These are phyloP conservation scores for Passer montanus DNA, from an alignment of 2,113 vertebrate genomes.

Conservation along the genomic window DNA sequence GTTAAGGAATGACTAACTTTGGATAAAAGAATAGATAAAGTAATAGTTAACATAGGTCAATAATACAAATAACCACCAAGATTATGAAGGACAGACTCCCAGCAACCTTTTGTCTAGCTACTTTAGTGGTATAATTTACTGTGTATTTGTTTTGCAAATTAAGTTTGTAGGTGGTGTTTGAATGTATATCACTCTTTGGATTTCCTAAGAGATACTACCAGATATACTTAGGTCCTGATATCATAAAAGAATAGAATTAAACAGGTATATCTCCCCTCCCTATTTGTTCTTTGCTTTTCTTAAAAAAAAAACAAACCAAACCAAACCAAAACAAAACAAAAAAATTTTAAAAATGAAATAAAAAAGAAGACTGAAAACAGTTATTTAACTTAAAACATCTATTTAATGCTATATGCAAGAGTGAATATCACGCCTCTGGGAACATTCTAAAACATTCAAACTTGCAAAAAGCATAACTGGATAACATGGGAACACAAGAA, in stretches of 20 bases:
- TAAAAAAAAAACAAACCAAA: neutral
- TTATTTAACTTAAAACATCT: too few relatives aligned
- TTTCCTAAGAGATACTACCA: neutral
- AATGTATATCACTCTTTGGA: neutral
- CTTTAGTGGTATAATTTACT: neutral
- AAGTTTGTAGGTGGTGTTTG: neutral
- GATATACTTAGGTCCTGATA: neutral
- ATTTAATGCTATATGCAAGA: too few relatives aligned
- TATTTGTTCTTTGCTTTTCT: accelerated
- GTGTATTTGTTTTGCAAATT: neutral
- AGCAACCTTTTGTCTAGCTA: neutral
- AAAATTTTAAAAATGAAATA: neutral
- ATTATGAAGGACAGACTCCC: neutral
- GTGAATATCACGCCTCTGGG: too few relatives aligned
- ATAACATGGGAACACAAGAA: too few relatives aligned
- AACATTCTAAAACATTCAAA: too few relatives aligned
- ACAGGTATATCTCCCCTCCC: accelerated
- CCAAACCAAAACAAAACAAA: neutral
- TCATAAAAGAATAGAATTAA: neutral
- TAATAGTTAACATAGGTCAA: neutral
- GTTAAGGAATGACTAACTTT: neutral
- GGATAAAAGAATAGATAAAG: neutral
- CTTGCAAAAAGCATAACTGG: too few relatives aligned
- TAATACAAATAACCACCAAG: neutral
- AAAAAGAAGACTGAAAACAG: too few relatives aligned